Percentiles rank a stretch among this genome's conserved stretches.
These are phyloP conservation scores for Cephonodes hylas DNA, from an alignment of 2,888 invertebrate genomes.

Conservation along the genomic window DNA sequence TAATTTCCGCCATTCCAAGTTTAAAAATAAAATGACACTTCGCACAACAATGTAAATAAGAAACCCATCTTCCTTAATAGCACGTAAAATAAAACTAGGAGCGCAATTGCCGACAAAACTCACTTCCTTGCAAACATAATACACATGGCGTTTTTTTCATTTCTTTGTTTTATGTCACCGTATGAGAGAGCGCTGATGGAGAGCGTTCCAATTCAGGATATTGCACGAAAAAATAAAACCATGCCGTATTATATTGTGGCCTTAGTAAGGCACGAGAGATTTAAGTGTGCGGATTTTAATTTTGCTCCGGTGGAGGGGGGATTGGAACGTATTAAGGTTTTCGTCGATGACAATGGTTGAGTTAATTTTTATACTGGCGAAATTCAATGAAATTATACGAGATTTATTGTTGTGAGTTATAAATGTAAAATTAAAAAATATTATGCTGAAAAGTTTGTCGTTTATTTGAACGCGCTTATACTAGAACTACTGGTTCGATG, in stretches of 20 bases:
- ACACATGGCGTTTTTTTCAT: slow-evolving; percentile 14
- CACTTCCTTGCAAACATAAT: neutral
- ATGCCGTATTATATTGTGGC: neutral
- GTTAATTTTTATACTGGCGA: no score
- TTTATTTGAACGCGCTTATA: no score
- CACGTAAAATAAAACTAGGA: neutral
- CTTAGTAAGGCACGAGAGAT: neutral
- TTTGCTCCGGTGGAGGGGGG: neutral
- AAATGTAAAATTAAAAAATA: no score
- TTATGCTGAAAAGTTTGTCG: no score
- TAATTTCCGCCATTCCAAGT: no score
- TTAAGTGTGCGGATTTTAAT: neutral
- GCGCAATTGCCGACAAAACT: neutral
- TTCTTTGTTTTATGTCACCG: slow-evolving; percentile 24
- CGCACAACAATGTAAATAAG: neutral
- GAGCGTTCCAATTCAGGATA: slow-evolving; percentile 20
- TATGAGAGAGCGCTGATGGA: slow-evolving; percentile 19
- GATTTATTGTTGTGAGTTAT: no score
- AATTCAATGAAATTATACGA: no score
- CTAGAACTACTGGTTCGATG: no score
- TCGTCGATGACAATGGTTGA: no score
- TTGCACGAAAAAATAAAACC: slow-evolving; percentile 24
- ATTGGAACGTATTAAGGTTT: neutral
- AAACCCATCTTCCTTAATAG: neutral
- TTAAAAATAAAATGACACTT: no score